Evolutionary conservation across 2,113 vertebrate species (phyloP).

Genomic region (Galbula dea): DNA sequence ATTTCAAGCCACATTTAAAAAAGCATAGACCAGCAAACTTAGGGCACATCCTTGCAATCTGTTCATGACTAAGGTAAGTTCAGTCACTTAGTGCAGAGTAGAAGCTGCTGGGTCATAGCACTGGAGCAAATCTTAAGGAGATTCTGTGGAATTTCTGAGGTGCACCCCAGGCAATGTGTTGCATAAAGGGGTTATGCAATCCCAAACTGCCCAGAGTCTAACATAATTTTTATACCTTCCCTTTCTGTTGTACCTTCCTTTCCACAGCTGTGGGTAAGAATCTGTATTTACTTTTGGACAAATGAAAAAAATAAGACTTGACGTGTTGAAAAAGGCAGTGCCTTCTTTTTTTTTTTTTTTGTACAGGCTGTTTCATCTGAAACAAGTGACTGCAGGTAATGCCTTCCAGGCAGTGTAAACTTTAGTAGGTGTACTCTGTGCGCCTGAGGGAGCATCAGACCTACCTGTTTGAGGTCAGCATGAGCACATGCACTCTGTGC

Average conservation of each 20-base stretch:
- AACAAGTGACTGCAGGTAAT: neutral
- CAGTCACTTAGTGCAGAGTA: neutral
- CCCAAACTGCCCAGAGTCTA: neutral
- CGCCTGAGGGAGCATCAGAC: neutral
- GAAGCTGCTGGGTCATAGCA: neutral
- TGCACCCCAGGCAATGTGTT: neutral
- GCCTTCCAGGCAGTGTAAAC: neutral
- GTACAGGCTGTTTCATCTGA: neutral
- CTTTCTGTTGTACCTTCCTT: neutral
- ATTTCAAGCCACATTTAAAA: neutral
- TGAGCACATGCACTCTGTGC: neutral
- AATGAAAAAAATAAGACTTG: conserved; percentile 2
- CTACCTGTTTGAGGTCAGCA: neutral
- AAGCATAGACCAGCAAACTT: neutral
- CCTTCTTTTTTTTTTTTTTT: neutral
- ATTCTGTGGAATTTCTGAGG: conserved; percentile 14
- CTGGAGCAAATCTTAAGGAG: neutral
- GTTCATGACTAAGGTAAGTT: neutral
- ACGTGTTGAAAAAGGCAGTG: neutral
- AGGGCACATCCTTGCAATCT: neutral
- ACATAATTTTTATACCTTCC: neutral
- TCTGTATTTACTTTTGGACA: neutral
- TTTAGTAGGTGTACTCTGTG: neutral
- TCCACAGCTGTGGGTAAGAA: neutral
- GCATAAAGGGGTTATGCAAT: conserved; percentile 27